Evolutionary conservation across 2,113 vertebrate species (phyloP).

Genomic region (Caracal caracal): DNA sequence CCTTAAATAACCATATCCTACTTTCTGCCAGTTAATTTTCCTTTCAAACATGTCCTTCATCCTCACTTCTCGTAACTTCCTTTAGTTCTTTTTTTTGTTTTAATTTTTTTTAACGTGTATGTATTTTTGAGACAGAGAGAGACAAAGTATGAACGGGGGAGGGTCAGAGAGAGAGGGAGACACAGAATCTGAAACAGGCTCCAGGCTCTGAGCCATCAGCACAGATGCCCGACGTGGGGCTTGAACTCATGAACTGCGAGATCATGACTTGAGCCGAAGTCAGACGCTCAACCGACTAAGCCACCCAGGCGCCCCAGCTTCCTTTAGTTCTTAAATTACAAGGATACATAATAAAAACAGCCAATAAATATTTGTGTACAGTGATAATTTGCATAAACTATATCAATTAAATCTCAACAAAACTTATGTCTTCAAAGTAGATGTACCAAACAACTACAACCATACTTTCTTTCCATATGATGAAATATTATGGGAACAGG

Average conservation of each 20-base stretch:
- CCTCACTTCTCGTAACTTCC: neutral
- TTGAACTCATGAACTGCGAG: no score
- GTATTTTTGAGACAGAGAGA: no score
- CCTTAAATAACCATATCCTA: neutral
- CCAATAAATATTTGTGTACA: neutral
- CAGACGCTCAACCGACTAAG: no score
- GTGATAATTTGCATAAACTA: neutral
- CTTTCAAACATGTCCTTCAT: neutral
- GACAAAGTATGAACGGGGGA: no score
- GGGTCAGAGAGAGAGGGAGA: no score
- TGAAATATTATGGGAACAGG: neutral
- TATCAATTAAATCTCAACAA: neutral
- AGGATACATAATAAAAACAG: neutral
- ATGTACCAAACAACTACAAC: neutral
- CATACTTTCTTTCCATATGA: neutral
- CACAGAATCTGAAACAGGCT: no score
- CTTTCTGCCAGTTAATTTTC: neutral
- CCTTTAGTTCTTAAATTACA: neutral
- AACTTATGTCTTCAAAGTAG: neutral
- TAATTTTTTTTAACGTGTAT: no score
- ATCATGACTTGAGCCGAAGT: no score
- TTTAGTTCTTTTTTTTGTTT: conserved; percentile 8
- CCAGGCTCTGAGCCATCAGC: no score
- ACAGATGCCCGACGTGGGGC: no score
- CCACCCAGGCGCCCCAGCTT: no score